A percentile compares a stretch with the other conserved stretches of the same genome.
phyloP scores from a whole-genome alignment of 2,797 vertebrate genomes.

The Malacoraja senta region DNA sequence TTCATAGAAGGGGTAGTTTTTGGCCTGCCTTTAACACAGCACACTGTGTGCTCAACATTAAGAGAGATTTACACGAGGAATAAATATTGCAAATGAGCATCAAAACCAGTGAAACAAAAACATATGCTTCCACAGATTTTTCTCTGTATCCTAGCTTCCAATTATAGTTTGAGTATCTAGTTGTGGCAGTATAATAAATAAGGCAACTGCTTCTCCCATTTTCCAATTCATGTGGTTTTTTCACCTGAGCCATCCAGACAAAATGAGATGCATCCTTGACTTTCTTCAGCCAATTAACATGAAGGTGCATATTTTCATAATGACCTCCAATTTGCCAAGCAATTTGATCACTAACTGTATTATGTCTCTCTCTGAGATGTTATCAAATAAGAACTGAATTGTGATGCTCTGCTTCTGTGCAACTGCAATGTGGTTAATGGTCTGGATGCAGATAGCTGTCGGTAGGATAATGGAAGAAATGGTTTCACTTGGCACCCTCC shows the following conservation, averaged over 20 bases:
- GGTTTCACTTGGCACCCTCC: no score
- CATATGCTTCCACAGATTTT: background rate
- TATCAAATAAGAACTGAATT: background rate
- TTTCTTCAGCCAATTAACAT: background rate
- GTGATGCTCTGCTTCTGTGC: background rate
- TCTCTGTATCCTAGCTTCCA: background rate
- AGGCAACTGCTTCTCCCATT: background rate
- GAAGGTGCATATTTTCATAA: background rate
- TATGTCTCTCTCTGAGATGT: background rate
- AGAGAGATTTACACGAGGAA: background rate
- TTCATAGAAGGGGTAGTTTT: background rate
- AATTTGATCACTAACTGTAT: background rate
- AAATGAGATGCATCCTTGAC: background rate
- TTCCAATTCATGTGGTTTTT: background rate
- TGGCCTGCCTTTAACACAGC: background rate
- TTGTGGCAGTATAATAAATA: background rate
- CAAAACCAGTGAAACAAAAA: background rate
- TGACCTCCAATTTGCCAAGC: no score
- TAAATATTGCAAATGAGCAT: background rate
- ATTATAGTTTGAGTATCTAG: background rate
- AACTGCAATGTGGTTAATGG: background rate
- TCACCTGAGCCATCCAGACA: background rate
- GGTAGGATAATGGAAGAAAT: background rate
- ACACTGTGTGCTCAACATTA: background rate
- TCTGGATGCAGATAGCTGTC: background rate